Percentiles rank a stretch among this genome's conserved stretches.
phyloP scores from a whole-genome alignment of 1,140 invertebrate species.

The Temnothorax nylanderi region DNA sequence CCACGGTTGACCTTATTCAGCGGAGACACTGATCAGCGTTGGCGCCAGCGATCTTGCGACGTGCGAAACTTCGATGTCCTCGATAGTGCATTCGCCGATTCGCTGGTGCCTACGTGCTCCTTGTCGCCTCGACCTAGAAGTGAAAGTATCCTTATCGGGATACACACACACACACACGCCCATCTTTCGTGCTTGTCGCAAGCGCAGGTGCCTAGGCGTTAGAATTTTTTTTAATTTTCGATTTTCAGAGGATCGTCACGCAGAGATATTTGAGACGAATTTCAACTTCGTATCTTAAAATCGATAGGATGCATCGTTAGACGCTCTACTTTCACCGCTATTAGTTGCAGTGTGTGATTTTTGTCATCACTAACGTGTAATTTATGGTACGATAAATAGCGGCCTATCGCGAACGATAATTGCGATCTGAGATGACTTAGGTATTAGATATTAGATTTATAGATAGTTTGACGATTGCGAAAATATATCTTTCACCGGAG shows the following conservation, averaged over 20 bases:
- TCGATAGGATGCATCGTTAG: neutral
- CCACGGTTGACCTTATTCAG: slow-evolving; percentile 46
- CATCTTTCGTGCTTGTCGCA: slow-evolving; percentile 2
- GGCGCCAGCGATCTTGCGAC: slow-evolving; percentile 45
- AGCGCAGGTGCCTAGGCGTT: slow-evolving; percentile 37
- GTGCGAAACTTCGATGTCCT: slow-evolving; percentile 51
- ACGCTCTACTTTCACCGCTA: slow-evolving; percentile 9
- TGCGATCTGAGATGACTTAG: slow-evolving; percentile 12
- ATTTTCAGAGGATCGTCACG: neutral
- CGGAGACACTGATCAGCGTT: slow-evolving; percentile 19
- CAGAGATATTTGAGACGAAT: neutral
- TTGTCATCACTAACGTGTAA: neutral
- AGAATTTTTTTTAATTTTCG: neutral
- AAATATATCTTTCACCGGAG: slow-evolving; percentile 14
- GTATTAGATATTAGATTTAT: slow-evolving; percentile 22
- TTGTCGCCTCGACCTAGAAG: slow-evolving; percentile 46
- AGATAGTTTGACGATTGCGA: slow-evolving; percentile 19
- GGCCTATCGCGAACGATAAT: slow-evolving; percentile 3
- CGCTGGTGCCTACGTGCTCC: slow-evolving; percentile 9
- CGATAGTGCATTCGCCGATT: slow-evolving; percentile 7
- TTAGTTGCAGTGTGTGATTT: neutral
- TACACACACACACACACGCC: neutral
- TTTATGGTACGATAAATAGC: neutral
- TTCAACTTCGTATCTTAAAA: neutral
- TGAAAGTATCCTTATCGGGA: slow-evolving; percentile 42